Evolutionary conservation across 2,113 vertebrate species (phyloP), one percentile per base, ranked within the genome.

Genomic region (Oreotrochilus melanogaster): DNA sequence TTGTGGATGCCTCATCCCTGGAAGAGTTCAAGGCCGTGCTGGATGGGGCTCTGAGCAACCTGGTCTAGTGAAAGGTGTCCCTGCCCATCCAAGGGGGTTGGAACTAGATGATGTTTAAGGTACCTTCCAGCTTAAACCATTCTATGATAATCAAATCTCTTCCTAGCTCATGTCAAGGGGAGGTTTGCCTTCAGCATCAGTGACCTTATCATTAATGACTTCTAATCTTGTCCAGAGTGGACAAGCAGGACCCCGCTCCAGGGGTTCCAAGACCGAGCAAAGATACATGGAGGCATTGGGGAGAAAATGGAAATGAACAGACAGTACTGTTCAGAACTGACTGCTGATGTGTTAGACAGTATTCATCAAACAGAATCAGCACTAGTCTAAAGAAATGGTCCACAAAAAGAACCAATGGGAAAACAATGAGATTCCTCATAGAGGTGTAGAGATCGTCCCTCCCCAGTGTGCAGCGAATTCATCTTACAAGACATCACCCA

Each of bases 251-350:
- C 12, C 10, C 27, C 33, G 31, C 9, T 54, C 56, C 37, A 16
- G 5, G 4, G 9, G 14, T 5, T 21, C 37, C 15, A 62, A 42
- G 60, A 76, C 60, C 21, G 24, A 31, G 33, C 39, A 31, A 30
- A 51, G 6, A 28, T 25, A 33, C 2, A 0, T 4, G 15, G 9
- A 18, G 30, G 19, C 5, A 0, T 1, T 22, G 56, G 16, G 18
- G 62, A 80, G 31, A 45, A 61, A 35, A 78, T 21, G 30, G 11
- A 80, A 78, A 47, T 1, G 1, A 58, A 23, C 43, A 45, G 17
- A 54, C 2, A 25, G 16, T 6, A 25, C 17, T 54, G 19, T 19
- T 30, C 45, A 81, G n/a, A 85, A 48, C 35, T 10, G 56, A 51
- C 1, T 23, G 54, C n/a, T 45, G 23, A 27, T 3, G 19, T 6